phyloP scores from a whole-genome alignment of 2,113 vertebrate species.

The Pithys albifrons region DNA sequence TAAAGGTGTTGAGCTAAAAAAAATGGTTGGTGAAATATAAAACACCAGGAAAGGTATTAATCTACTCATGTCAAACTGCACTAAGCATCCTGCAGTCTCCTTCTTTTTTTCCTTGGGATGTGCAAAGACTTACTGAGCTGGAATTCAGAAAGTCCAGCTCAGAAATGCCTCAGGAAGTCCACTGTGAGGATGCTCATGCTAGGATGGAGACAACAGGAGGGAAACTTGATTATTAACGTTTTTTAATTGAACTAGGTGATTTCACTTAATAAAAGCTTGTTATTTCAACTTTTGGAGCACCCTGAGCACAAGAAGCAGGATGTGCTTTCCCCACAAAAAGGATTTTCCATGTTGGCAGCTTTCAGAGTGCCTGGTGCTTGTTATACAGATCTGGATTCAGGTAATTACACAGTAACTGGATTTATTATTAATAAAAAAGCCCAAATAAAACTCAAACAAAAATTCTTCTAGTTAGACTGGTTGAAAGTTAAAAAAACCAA shows the following conservation, averaged over 20 bases:
- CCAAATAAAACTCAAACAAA: neutral
- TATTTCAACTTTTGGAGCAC: neutral
- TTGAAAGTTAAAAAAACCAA: neutral
- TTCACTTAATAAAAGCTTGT: neutral
- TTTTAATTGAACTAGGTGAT: neutral
- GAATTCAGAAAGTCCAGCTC: neutral
- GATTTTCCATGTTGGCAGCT: neutral
- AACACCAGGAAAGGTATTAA: neutral
- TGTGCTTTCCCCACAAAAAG: neutral
- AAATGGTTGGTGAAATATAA: neutral
- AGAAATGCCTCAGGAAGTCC: neutral
- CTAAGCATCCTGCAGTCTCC: neutral
- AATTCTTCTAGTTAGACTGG: neutral
- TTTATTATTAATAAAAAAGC: neutral
- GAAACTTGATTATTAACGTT: neutral
- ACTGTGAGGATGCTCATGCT: neutral
- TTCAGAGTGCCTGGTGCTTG: neutral
- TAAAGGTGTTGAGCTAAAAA: slow-evolving; percentile 27
- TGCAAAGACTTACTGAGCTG: neutral
- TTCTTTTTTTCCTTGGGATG: neutral
- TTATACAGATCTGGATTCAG: neutral
- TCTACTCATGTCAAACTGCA: neutral
- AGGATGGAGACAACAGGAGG: neutral
- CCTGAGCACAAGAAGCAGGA: neutral
- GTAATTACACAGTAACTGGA: neutral